Evolutionary conservation across 2,113 vertebrate genomes (phyloP), one percentile per base, ranked within the genome.

Genomic region (Sapayoa aenigma): DNA sequence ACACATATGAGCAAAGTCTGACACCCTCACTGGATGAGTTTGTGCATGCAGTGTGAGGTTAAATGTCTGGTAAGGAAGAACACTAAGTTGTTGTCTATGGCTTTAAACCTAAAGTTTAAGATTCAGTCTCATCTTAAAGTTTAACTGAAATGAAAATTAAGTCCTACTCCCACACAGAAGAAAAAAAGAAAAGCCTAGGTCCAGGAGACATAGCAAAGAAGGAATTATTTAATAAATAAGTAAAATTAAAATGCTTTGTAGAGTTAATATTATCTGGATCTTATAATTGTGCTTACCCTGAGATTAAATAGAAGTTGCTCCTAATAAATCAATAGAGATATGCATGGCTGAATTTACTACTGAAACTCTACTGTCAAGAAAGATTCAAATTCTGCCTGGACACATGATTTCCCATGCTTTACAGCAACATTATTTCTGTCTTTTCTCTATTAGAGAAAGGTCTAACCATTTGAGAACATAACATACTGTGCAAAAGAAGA

Each of bases 1-100:
- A 44, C 18, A 87, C 5, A 21, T 71, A 68, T 47, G 68, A 96
- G 16, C 96, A 93, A 97, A 97, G 95, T 94, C 96, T 96, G 93
- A 56, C 86, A 92, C 39, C 67, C 67, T 86, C 8, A 1, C 68
- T 71, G 35, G 23, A 41, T 52, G 55, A 84, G 39, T 81, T 71
- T 90, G 35, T 81, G 23, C 31, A 6, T 81, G 42, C 42, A 46
- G 11, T 35, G 31, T 77, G 42, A 86, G 21, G 16, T 72, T 84
- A 84, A 67, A 63, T n/a, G 68, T 18, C 68, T 75, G 47, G 9
- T 66, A 41, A 90, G 23, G 35, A 66, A 86, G 46, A 87, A n/a
- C 19, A 58, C 5, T 47, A 20, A 67, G 74, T 41, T 63, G 8
- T 42, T 92, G 5, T 18, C 25, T 27, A 6, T 22, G 28, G 20